phyloP scores from a whole-genome alignment of 2,888 invertebrate species.

The Hyles lineata region DNA sequence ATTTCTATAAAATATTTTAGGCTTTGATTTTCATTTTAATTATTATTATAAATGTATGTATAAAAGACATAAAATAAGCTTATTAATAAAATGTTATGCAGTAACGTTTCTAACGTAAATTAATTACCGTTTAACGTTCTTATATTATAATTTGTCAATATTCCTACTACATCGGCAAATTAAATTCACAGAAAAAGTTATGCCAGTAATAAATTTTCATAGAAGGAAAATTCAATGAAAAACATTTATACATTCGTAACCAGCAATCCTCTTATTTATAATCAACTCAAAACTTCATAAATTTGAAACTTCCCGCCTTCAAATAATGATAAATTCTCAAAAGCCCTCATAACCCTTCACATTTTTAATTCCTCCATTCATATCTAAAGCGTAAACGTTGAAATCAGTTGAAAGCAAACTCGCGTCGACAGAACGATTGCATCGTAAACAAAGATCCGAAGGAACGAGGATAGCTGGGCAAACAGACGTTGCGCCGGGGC shows the following conservation, averaged over 20 bases:
- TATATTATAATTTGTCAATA: too few species aligned
- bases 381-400: slow-evolving; percentile 22
- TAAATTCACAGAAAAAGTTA: too few species aligned
- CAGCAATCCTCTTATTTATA: neutral
- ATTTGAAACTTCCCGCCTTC: neutral
- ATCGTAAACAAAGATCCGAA: slow-evolving; percentile 14
- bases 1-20: neutral
- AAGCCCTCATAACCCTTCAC: neutral
- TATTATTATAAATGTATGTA: too few species aligned
- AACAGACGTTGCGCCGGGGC: slow-evolving; percentile 15
- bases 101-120: too few species aligned
- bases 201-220: too few species aligned
- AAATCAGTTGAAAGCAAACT: slow-evolving; percentile 30
- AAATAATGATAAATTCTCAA: neutral
- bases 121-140: too few species aligned
- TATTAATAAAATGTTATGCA: too few species aligned
- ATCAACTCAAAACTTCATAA: neutral
- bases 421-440: slow-evolving; percentile 16
- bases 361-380: slow-evolving; percentile 14
- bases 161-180: too few species aligned
- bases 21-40: neutral
- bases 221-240: too few species aligned
- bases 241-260: too few species aligned
- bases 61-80: too few species aligned
- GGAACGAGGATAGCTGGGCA: slow-evolving; percentile 42